Evolutionary conservation across 2,113 vertebrate genomes (phyloP).

Genomic region (Suncus etruscus): DNA sequence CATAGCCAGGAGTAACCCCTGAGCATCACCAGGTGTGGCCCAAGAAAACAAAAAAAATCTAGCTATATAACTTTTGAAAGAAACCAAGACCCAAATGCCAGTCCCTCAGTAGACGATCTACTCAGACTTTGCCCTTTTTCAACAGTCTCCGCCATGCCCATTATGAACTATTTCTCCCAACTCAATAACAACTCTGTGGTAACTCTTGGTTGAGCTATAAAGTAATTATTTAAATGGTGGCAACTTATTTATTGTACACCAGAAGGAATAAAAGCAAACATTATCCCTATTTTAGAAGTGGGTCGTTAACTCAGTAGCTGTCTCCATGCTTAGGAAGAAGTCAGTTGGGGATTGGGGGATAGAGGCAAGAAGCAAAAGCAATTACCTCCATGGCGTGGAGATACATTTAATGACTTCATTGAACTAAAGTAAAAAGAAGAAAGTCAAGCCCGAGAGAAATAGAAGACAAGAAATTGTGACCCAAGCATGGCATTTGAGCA

Average conservation of each 20-base stretch:
- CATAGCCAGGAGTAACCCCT: no score
- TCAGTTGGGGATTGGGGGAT: background rate
- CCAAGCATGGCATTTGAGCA: constrained; percentile 46
- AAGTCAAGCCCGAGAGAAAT: constrained; percentile 49
- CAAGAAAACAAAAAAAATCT: background rate
- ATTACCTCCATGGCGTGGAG: background rate
- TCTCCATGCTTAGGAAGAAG: constrained; percentile 22
- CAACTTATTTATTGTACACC: background rate
- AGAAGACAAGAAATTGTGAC: constrained; percentile 52
- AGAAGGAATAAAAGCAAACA: background rate
- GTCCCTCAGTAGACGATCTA: background rate
- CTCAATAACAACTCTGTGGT: background rate
- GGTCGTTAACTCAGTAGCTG: background rate
- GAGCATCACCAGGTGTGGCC: no score
- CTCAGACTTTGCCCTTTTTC: constrained; percentile 34
- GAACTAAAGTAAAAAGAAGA: constrained; percentile 38
- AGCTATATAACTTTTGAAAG: constrained; percentile 17
- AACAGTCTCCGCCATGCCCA: constrained; percentile 32
- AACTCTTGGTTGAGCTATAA: constrained; percentile 22
- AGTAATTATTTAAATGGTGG: constrained; percentile 38
- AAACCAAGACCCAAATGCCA: constrained; percentile 46
- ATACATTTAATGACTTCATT: constrained; percentile 55
- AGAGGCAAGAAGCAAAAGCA: background rate
- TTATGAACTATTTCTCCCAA: constrained; percentile 52
- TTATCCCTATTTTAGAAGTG: constrained; percentile 26